phyloP scores from a whole-genome alignment of 2,113 vertebrate genomes.

The Lagopus muta region DNA sequence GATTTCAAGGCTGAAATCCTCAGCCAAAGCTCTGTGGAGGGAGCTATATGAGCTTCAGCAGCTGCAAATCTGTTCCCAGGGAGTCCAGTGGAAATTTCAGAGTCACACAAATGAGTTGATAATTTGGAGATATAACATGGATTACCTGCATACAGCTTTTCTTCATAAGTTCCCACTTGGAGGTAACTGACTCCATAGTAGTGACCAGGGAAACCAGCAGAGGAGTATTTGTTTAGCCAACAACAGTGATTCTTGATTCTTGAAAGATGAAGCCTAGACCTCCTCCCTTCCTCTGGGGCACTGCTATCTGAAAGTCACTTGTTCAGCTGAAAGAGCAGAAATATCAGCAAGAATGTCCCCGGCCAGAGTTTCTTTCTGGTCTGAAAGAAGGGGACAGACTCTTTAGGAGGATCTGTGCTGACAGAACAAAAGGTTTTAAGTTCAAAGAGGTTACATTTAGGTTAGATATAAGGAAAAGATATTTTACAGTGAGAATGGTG shows the following conservation, averaged over 20 bases:
- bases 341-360: not conserved
- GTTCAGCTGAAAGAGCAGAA: not conserved
- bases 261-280: not conserved
- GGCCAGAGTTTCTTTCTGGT: not conserved
- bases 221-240: not conserved
- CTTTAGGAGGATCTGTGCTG: no score
- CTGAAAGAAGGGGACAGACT: not conserved
- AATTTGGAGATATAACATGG: not conserved
- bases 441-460: no score
- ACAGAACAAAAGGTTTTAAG: no score
- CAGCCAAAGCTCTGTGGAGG: not conserved
- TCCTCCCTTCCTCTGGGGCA: slow-evolving; percentile 9
- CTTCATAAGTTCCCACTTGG: not conserved
- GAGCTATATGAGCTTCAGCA: not conserved
- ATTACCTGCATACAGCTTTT: not conserved
- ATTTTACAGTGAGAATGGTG: no score
- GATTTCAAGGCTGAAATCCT: not conserved
- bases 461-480: no score
- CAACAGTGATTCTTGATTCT: not conserved
- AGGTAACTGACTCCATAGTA: not conserved
- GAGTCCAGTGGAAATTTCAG: not conserved
- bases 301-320: slow-evolving; percentile 7
- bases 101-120: not conserved
- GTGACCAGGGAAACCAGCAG: not conserved
- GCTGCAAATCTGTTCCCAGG: not conserved